Conservation (phyloP, 2,113 vertebrate species). For the Gymnobelideus leadbeateri region DNA sequence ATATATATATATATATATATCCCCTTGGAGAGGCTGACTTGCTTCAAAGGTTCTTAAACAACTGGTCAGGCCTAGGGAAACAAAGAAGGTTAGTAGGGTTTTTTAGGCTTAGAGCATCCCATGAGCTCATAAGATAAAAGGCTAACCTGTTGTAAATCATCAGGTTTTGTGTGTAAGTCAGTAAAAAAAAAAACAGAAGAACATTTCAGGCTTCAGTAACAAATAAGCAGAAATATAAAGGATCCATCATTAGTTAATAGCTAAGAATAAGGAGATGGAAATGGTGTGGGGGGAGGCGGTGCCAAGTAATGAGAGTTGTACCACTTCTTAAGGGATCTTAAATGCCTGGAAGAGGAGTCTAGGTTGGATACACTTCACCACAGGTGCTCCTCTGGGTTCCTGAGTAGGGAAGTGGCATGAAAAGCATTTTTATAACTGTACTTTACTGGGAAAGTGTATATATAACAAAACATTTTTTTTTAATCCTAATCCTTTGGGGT, state of each 20-base stretch:
- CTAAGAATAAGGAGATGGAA: not conserved
- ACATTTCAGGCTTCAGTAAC: not conserved
- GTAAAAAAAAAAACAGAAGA: not conserved
- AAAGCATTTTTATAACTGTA: not conserved
- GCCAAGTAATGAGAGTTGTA: not conserved
- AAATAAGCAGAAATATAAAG: not conserved
- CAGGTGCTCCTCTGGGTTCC: not conserved
- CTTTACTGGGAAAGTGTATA: not conserved
- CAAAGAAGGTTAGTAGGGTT: not conserved
- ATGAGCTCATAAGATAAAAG: not conserved
- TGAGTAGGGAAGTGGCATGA: not conserved
- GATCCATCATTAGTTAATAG: not conserved
- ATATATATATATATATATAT: no score
- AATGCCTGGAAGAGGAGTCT: not conserved
- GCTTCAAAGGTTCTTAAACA: not conserved
- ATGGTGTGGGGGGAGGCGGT: not conserved
- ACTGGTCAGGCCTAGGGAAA: not conserved
- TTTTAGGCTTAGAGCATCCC: not conserved
- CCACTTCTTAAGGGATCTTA: not conserved
- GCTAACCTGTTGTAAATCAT: not conserved
- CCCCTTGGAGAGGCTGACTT: slow-evolving; percentile 3
- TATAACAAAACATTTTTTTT: not conserved
- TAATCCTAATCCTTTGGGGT: not conserved
- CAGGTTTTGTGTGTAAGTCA: not conserved
- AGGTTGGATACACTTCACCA: not conserved